A percentile compares a stretch with the other conserved stretches of the same genome.
Evolutionary conservation across 2,888 invertebrate genomes (phyloP).

Genomic region (Tetragonisca angustula): DNA sequence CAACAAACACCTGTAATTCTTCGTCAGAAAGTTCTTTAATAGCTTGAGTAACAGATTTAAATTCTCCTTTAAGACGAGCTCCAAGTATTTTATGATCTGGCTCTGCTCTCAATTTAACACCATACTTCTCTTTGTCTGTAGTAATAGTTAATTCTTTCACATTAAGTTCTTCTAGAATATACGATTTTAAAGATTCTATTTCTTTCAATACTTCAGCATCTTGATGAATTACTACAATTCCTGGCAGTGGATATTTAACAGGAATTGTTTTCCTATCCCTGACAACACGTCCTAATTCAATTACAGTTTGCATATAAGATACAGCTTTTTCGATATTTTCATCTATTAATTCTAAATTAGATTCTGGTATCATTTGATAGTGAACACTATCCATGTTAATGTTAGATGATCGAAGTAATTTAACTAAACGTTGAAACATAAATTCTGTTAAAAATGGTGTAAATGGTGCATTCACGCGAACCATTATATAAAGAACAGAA

Average conservation of each 20-base stretch:
- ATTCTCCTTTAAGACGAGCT: slow-evolving; percentile 93
- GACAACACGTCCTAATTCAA: slow-evolving; percentile 96
- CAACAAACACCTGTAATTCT: slow-evolving; percentile 91
- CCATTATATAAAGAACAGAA: slow-evolving; percentile 94
- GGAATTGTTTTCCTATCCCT: slow-evolving; percentile 97
- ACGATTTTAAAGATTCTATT: slow-evolving; percentile 91
- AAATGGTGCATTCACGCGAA: slow-evolving; percentile 97
- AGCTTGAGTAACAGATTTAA: slow-evolving; percentile 93
- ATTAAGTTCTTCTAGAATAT: slow-evolving; percentile 97
- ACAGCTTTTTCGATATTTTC: slow-evolving; percentile 95
- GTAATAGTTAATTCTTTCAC: slow-evolving; percentile 93
- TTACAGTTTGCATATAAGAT: slow-evolving; percentile 96
- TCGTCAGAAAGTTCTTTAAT: slow-evolving; percentile 92
- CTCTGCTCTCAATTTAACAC: slow-evolving; percentile 95
- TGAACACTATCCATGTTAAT: slow-evolving; percentile 92
- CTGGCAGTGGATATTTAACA: slow-evolving; percentile 97
- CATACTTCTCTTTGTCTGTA: slow-evolving; percentile 96
- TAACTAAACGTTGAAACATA: slow-evolving; percentile 95
- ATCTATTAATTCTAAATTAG: slow-evolving; percentile 90
- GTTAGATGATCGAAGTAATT: slow-evolving; percentile 86
- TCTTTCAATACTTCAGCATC: slow-evolving; percentile 91
- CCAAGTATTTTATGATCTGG: slow-evolving; percentile 97
- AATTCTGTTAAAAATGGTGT: slow-evolving; percentile 98
- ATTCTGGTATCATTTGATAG: slow-evolving; percentile 94
- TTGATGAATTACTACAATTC: slow-evolving; percentile 97